Conservation (phyloP, 2,888 invertebrate species). For the Heliconius charithonia region DNA sequence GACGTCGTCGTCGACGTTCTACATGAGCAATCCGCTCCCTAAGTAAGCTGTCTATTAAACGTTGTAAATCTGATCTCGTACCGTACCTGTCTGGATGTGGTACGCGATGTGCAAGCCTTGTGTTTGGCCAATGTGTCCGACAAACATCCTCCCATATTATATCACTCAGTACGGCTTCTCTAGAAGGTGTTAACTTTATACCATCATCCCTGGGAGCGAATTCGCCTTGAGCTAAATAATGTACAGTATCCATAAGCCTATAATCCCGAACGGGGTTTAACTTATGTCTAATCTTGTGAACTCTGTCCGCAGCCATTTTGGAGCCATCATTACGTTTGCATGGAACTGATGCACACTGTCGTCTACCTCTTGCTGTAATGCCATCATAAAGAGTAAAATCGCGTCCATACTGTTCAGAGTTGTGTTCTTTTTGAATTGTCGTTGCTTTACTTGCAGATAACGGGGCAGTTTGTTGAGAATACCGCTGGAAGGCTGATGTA, state of each 20-base stretch:
- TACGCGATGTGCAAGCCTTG: slow-evolving; percentile 68
- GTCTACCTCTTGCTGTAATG: slow-evolving; percentile 72
- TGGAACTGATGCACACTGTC: slow-evolving; percentile 75
- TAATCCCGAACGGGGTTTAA: slow-evolving; percentile 78
- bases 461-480: slow-evolving; percentile 66
- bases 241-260: slow-evolving; percentile 78
- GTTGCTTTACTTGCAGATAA: slow-evolving; percentile 71
- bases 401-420: slow-evolving; percentile 77
- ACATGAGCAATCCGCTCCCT: slow-evolving; percentile 76
- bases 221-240: slow-evolving; percentile 79
- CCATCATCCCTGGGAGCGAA: slow-evolving; percentile 80
- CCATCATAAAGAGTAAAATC: slow-evolving; percentile 78
- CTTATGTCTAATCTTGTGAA: slow-evolving; percentile 76
- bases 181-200: slow-evolving; percentile 75
- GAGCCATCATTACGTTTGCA: slow-evolving; percentile 71
- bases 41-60: slow-evolving; percentile 73
- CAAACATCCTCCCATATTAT: slow-evolving; percentile 81
- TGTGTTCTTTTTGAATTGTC: slow-evolving; percentile 74
- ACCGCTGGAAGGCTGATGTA: slow-evolving; percentile 76
- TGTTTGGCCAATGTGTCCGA: slow-evolving; percentile 78
- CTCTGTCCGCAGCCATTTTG: slow-evolving; percentile 73
- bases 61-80: slow-evolving; percentile 71
- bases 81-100: slow-evolving; percentile 66
- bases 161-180: slow-evolving; percentile 79
- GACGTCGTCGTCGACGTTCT: slow-evolving; percentile 74